Base-by-base conservation (phyloP, 2,113 vertebrate species). In the Lamprologus lemairii region DNA sequence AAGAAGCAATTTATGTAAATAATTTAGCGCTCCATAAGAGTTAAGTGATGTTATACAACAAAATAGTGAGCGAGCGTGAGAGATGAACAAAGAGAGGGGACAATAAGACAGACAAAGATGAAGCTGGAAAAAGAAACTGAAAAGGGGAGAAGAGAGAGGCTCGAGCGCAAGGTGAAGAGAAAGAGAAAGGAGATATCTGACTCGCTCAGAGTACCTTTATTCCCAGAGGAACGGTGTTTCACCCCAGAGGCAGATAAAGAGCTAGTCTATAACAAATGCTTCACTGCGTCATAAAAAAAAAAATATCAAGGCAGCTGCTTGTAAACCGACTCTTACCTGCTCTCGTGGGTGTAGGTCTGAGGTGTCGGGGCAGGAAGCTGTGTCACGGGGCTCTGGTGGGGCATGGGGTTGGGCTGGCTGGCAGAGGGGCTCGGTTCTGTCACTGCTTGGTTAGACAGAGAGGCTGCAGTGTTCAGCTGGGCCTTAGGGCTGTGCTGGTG, bases 301-400 rank as follows among this genome's bases (percentile, higher is more conserved):
- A 87, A 75, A 80, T 63, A 88, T 85, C 33, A 37, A 57, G 28
- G 23, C 40, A n/a, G 53, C 45, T 19, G 45, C 73, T 80, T 82
- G 23, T 23, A 14, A 60, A 26, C 42, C 0, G 10, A 4, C 47
- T 40, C 73, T 95, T 96, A 99, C 99, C 99, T 99, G 92, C 97
- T 97, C 84, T 99, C 98, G 0, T 99, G 98, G 90, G 96, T 94
- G 96, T 99, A 98, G 47, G 96, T 96, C 90, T 97, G 98, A 10
- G 98, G 97, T 0, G 98, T 97, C 1, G 98, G 97, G 11, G 95
- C 96, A 0, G 73, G 96, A 88, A 96, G 96, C 89, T 97, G 97
- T 83, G 95, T 95, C 85, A 92, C 86, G 0, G 96, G 97, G 84
- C 96, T 95, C 86, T 96, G 96, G 23, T 98, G 97, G 60, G 95